Base-by-base conservation (phyloP, 2,888 invertebrate genomes). In the Stratiomys singularior region DNA sequence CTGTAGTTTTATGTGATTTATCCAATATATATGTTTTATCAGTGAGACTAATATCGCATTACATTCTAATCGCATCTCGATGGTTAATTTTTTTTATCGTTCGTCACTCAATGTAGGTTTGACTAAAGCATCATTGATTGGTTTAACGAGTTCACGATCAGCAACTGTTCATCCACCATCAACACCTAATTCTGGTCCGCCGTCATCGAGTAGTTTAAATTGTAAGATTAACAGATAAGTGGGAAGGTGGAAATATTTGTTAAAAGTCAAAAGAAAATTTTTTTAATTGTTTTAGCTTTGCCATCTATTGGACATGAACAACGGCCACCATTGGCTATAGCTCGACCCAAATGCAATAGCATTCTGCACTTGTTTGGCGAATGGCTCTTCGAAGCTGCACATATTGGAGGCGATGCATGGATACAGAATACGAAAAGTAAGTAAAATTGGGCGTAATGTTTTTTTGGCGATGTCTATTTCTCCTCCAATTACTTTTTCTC, bases 351-450 rank as follows among this genome's bases (percentile, higher is more conserved):
- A 85, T 97, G 97, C 83, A 98, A 98, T 88, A 97, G 97, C 80
- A 94, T 98, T 85, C 90, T 98, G 78, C 97, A 98, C 87, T 89
- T 98, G 81, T 97, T 98, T 87, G 98, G 98, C 1, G 95, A 96
- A 84, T 98, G 98, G 98, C 88, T 98, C 80, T 97, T 98, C 85
- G 98, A 98, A 86, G 97, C 97, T 4, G 95, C 97, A 1, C 93
- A 97, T 82, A 94, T 97, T 82, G 96, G 96, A 1, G 94, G 94
- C 64, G 93, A 93, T 78, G 85, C 87, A 66, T 90, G 89, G 89
- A 83, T 89, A 2, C 88, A 89, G 81, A 89, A 87, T 82, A 87
- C 89, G 76, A 89, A 90, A 82, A 90, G 91, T 90, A 85, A 85
- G 85, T 83, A 15, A n/a, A n/a, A n/a, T n/a, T n/a, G n/a, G n/a